Conservation (phyloP, 1,140 invertebrate genomes). For the Hormaphis cornu region DNA sequence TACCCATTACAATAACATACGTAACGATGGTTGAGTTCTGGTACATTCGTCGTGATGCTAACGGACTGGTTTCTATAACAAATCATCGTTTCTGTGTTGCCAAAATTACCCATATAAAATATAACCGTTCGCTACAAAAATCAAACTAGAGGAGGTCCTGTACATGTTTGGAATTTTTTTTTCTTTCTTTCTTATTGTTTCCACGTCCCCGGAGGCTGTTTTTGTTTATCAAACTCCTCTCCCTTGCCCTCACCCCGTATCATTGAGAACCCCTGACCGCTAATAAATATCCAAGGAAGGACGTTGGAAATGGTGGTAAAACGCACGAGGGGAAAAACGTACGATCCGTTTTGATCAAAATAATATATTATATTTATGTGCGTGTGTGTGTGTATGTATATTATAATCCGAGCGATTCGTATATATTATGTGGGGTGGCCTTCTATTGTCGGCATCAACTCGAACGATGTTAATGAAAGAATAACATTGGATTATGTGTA, state of each 20-base stretch:
- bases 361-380: neutral
- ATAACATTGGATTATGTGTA: conserved; percentile 33
- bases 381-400: neutral
- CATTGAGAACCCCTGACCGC: conserved; percentile 26
- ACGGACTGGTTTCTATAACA: too few species aligned
- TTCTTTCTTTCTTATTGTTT: conserved; percentile 21
- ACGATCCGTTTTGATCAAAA: conserved; percentile 23
- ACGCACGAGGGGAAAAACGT: neutral
- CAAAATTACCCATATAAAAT: too few species aligned
- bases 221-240: neutral
- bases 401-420: conserved; percentile 25
- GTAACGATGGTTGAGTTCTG: too few species aligned
- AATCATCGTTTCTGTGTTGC: neutral
- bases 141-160: neutral
- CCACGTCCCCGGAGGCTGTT: conserved; percentile 22
- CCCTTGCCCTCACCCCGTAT: neutral
- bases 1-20: too few species aligned
- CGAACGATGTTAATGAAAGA: conserved; percentile 32
- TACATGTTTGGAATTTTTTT: too few species aligned
- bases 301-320: neutral
- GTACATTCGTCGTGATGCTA: too few species aligned
- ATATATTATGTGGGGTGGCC: conserved; percentile 22
- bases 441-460: conserved; percentile 29
- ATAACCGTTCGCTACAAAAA: neutral
- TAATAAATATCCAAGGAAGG: conserved; percentile 19